Evolutionary conservation across 2,113 vertebrate species (phyloP).

Genomic region (Periophthalmodon schlosseri): DNA sequence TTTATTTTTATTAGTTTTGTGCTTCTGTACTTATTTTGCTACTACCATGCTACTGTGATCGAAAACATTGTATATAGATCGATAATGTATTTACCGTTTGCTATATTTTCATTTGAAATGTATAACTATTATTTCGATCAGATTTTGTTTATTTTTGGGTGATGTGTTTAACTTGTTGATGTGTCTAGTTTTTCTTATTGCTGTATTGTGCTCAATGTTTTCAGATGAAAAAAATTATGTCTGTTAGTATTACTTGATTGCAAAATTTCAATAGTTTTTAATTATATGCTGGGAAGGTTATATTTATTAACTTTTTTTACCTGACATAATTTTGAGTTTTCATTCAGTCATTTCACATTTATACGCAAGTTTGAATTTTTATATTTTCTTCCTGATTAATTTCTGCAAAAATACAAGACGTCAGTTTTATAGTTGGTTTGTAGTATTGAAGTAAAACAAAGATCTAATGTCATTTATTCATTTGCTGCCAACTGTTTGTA

Average conservation of each 20-base stretch:
- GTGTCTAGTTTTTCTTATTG: constrained; percentile 99
- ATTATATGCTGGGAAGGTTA: constrained; percentile 99
- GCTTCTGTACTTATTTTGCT: constrained; percentile 99
- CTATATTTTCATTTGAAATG: constrained; percentile 99
- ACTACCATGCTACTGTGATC: constrained; percentile 99
- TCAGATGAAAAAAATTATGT: constrained; percentile 96
- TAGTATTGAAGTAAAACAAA: constrained; percentile 93
- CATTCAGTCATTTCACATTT: constrained; percentile 99
- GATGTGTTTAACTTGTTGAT: constrained; percentile 95
- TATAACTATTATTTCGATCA: constrained; percentile 99
- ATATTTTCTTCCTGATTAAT: constrained; percentile 97
- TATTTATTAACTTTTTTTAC: constrained; percentile 99
- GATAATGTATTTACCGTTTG: constrained; percentile 99
- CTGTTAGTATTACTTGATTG: constrained; percentile 98
- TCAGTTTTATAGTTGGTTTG: constrained; percentile 99
- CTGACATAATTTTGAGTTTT: constrained; percentile 94
- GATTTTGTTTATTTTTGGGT: constrained; percentile 98
- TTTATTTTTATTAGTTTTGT: constrained; percentile 99
- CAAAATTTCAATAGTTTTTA: constrained; percentile 99
- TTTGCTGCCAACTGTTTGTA: constrained; percentile 99
- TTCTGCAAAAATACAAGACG: constrained; percentile 91
- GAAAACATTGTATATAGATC: constrained; percentile 99
- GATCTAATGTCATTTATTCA: constrained; percentile 97
- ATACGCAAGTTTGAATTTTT: constrained; percentile 94
- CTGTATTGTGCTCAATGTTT: constrained; percentile 97